Conservation (phyloP, 2,888 invertebrate genomes). For the Drosophila algonquin region DNA sequence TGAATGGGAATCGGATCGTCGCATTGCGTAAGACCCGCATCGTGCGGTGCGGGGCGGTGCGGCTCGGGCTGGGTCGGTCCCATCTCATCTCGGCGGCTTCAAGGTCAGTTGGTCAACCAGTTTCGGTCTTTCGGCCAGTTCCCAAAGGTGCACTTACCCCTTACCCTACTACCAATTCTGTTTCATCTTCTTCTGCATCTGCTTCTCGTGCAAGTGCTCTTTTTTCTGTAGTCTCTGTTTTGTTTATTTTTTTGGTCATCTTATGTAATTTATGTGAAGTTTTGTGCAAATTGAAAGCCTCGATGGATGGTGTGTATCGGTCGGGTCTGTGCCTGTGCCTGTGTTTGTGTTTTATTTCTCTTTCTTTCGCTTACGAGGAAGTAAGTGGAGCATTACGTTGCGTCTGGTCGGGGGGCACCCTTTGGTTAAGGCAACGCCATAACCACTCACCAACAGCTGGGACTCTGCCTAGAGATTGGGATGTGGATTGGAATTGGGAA, state of each 20-base stretch:
- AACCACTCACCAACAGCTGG: slow-evolving; percentile 48
- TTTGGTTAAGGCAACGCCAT: slow-evolving; percentile 57
- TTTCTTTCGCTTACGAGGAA: slow-evolving; percentile 61
- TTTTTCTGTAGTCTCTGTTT: slow-evolving; percentile 25
- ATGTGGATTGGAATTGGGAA: slow-evolving; percentile 17
- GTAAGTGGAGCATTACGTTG: slow-evolving; percentile 75
- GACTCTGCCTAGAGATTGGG: slow-evolving; percentile 12
- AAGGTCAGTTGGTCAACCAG: slow-evolving; percentile 73
- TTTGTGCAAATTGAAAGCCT: slow-evolving; percentile 78
- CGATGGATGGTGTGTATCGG: slow-evolving; percentile 49
- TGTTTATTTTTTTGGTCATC: slow-evolving; percentile 50
- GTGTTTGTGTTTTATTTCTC: slow-evolving; percentile 23
- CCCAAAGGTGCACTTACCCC: slow-evolving; percentile 53
- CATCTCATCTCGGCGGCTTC: slow-evolving; percentile 48
- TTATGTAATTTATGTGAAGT: slow-evolving; percentile 77
- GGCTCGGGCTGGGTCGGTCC: slow-evolving; percentile 11
- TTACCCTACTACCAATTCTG: slow-evolving; percentile 32
- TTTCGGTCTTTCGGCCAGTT: slow-evolving; percentile 28
- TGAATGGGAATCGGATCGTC: slow-evolving; percentile 24
- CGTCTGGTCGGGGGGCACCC: slow-evolving; percentile 54
- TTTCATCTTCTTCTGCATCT: slow-evolving; percentile 18
- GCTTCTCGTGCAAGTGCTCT: slow-evolving; percentile 27
- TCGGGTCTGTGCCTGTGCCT: not conserved
- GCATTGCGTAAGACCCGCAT: slow-evolving; percentile 42
- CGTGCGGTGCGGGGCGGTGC: not conserved